phyloP scores from a whole-genome alignment of 2,113 vertebrate species.

The Corapipo altera region DNA sequence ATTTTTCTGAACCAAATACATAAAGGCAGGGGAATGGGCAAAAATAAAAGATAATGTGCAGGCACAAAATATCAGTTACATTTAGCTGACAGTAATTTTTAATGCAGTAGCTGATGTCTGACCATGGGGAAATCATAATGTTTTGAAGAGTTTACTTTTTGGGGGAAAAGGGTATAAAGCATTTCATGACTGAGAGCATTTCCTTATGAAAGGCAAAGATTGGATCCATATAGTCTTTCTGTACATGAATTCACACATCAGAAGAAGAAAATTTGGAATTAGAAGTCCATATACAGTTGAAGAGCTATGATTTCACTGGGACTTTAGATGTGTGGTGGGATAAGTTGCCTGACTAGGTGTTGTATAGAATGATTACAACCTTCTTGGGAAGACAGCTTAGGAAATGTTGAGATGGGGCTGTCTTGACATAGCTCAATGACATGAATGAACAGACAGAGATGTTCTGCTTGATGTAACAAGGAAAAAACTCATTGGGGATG shows the following conservation, averaged over 20 bases:
- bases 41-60: neutral
- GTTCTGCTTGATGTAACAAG: neutral
- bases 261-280: neutral
- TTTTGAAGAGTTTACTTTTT: neutral
- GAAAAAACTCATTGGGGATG: neutral
- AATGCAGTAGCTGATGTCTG: neutral
- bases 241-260: neutral
- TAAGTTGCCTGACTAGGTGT: neutral
- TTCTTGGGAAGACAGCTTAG: neutral
- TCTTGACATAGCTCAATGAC: neutral
- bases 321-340: neutral
- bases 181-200: neutral
- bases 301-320: neutral
- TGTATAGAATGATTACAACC: neutral
- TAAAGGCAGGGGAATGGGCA: neutral
- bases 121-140: neutral
- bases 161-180: neutral
- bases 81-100: neutral
- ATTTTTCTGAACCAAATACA: neutral
- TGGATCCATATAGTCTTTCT: neutral
- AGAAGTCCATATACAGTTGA: neutral
- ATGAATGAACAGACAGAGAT: neutral
- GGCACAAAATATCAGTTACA: neutral
- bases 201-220: neutral
- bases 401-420: neutral